Evolutionary conservation across 2,888 invertebrate genomes (phyloP).

Genomic region (Ectobius pallidus): DNA sequence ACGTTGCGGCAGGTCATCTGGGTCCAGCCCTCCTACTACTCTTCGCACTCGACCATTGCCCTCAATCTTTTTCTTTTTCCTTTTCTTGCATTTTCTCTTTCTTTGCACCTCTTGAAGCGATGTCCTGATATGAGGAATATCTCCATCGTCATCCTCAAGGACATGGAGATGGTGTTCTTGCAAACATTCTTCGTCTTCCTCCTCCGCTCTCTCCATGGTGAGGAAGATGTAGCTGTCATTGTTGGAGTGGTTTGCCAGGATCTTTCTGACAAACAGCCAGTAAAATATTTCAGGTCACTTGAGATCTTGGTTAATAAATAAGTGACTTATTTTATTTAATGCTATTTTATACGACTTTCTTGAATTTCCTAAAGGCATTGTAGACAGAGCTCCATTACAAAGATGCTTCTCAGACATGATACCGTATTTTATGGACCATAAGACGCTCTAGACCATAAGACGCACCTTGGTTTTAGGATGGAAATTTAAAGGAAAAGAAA

Average conservation of each 20-base stretch:
- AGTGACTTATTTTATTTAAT: no score
- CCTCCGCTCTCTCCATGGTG: constrained; percentile 56
- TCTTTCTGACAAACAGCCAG: constrained; percentile 51
- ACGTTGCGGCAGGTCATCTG: constrained; percentile 81
- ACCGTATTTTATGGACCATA: no score
- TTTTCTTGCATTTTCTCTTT: constrained; percentile 33
- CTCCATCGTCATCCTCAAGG: constrained; percentile 15
- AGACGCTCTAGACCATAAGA: no score
- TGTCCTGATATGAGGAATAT: constrained; percentile 6
- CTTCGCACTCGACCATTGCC: constrained; percentile 47
- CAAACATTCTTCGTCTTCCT: constrained; percentile 51
- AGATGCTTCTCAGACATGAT: no score
- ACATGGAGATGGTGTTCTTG: not conserved
- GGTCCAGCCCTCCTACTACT: constrained; percentile 61
- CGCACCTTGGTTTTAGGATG: no score
- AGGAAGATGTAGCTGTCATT: constrained; percentile 60
- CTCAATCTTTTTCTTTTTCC: constrained; percentile 42
- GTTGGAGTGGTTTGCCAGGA: constrained; percentile 51
- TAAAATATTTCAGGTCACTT: no score
- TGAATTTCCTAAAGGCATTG: no score
- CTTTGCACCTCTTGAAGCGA: constrained; percentile 20
- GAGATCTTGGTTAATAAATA: no score
- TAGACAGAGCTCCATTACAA: no score
- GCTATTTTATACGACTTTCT: no score
- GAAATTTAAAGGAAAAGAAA: no score